Evolutionary conservation across 2,113 vertebrate genomes (phyloP).

Genomic region (Mesitornis unicolor): DNA sequence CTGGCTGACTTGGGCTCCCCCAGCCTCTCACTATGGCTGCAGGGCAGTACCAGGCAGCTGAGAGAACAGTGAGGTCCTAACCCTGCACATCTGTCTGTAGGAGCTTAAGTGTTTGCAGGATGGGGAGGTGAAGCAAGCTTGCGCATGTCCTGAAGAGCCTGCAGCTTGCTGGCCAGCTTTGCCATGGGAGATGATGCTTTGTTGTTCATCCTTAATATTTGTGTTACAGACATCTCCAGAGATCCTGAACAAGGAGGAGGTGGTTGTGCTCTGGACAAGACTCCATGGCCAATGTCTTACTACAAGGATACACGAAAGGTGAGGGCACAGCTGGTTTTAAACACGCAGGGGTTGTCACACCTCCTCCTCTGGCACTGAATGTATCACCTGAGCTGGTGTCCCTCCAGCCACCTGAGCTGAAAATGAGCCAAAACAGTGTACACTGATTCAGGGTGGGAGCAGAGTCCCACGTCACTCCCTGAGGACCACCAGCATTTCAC

Average conservation of each 20-base stretch:
- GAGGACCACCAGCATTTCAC: neutral
- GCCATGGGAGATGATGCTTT: neutral
- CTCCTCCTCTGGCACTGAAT: neutral
- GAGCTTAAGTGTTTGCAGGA: neutral
- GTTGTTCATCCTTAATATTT: neutral
- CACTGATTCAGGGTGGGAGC: neutral
- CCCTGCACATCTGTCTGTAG: neutral
- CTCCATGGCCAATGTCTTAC: neutral
- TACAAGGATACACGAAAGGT: neutral
- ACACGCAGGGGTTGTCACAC: neutral
- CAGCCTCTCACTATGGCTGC: accelerated
- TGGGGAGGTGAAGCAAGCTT: neutral
- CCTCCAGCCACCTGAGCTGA: neutral
- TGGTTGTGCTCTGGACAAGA: neutral
- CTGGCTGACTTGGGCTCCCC: neutral
- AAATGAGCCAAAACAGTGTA: neutral
- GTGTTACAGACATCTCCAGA: neutral
- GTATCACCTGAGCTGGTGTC: neutral
- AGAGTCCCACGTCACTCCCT: neutral
- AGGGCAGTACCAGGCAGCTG: neutral
- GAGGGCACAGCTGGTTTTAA: neutral
- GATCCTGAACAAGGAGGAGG: neutral
- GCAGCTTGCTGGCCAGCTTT: neutral
- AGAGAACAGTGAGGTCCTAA: neutral
- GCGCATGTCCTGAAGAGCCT: accelerated